Evolutionary conservation across 2,113 vertebrate genomes (phyloP).

Genomic region (Dasyurus viverrinus): DNA sequence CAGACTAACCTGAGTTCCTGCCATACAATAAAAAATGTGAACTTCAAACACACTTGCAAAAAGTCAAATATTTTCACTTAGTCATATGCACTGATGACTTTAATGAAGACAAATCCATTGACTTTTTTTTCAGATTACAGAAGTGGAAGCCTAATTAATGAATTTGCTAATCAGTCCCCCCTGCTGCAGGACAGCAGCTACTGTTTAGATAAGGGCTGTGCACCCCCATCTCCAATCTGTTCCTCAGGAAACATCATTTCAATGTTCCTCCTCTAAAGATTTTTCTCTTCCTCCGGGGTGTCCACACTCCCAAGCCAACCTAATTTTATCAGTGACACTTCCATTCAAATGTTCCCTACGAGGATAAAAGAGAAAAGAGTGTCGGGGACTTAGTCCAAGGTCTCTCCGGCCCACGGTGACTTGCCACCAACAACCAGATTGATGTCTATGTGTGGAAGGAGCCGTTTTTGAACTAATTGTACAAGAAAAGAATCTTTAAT

Average conservation of each 20-base stretch:
- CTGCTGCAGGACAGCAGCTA: neutral
- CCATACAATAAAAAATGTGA: neutral
- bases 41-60: neutral
- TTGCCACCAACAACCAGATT: neutral
- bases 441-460: neutral
- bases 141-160: neutral
- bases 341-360: rapidly evolving
- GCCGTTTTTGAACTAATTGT: constrained; percentile 59
- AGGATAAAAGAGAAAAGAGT: neutral
- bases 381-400: neutral
- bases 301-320: neutral
- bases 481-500: constrained; percentile 70
- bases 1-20: neutral
- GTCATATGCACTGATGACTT: neutral
- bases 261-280: constrained; percentile 1
- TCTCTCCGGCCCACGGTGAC: neutral
- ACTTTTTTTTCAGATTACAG: neutral
- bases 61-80: neutral
- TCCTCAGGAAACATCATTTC: constrained; percentile 11
- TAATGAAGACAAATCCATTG: neutral
- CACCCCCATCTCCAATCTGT: neutral
- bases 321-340: neutral
- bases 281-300: constrained; percentile 26
- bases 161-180: neutral
- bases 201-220: neutral